A percentile compares a stretch with the other conserved stretches of the same genome.
These are phyloP conservation scores for Equus przewalskii DNA, from an alignment of 2,113 vertebrate species.

Conservation along the genomic window DNA sequence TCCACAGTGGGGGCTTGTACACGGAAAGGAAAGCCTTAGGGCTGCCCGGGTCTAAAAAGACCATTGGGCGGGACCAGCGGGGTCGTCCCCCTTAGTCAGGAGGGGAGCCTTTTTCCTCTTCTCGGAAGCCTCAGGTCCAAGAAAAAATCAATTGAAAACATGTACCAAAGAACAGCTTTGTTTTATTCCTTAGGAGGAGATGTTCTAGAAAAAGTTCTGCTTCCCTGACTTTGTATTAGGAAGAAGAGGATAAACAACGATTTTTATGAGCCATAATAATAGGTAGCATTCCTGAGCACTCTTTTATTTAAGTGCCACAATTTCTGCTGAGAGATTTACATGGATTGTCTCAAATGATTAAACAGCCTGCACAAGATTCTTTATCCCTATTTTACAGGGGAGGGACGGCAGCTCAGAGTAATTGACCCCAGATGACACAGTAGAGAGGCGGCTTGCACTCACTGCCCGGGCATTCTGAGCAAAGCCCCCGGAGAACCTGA, in stretches of 20 bases:
- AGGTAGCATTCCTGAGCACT: not conserved
- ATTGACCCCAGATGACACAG: not conserved
- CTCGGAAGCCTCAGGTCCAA: not conserved
- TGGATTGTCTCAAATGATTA: conserved; percentile 45
- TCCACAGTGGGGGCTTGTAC: not conserved
- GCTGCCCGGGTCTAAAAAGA: not conserved
- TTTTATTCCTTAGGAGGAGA: not conserved
- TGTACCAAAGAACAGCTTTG: not conserved
- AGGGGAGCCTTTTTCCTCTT: not conserved
- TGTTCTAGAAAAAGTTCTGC: not conserved
- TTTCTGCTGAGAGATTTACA: conserved; percentile 3
- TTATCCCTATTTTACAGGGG: conserved; percentile 2
- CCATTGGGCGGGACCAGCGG: not conserved
- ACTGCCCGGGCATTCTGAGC: not conserved
- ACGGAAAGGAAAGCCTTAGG: not conserved
- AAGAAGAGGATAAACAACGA: not conserved
- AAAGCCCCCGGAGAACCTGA: not conserved
- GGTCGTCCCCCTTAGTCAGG: not conserved
- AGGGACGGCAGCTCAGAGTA: not conserved
- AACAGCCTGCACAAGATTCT: not conserved
- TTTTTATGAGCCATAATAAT: not conserved
- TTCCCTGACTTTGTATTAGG: not conserved
- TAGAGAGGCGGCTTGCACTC: not conserved
- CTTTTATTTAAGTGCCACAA: not conserved
- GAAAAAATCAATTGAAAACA: not conserved